These are phyloP conservation scores for Camponotus fellah DNA, from an alignment of 2,888 invertebrate species.

Conservation along the genomic window DNA sequence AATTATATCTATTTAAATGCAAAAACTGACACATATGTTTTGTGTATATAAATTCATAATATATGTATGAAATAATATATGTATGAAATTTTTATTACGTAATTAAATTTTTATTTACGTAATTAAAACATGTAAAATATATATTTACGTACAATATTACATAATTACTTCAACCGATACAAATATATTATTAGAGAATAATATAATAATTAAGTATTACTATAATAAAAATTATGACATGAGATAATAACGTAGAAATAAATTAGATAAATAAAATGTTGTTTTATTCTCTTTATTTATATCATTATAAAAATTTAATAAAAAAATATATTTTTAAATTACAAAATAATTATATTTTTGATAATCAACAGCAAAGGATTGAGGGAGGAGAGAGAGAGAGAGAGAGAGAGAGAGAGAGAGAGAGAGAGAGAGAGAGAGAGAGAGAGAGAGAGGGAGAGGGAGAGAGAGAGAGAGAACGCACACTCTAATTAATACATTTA, in stretches of 20 bases:
- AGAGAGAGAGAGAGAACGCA: no score
- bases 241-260: no score
- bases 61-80: no score
- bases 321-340: background rate
- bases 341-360: background rate
- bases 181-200: no score
- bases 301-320: background rate
- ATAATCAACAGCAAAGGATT: background rate
- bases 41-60: background rate
- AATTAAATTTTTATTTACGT: background rate
- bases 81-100: conserved; percentile 4
- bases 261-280: background rate
- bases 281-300: background rate
- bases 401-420: no score
- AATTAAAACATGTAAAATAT: no score
- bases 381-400: no score
- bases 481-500: conserved; percentile 4
- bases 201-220: no score
- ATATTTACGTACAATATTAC: background rate
- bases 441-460: no score
- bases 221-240: no score
- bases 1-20: conserved; percentile 10
- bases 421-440: no score
- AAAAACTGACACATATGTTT: background rate
- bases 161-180: background rate